Base-by-base conservation (phyloP, 2,888 invertebrate species). In the Rotaria sp. region DNA sequence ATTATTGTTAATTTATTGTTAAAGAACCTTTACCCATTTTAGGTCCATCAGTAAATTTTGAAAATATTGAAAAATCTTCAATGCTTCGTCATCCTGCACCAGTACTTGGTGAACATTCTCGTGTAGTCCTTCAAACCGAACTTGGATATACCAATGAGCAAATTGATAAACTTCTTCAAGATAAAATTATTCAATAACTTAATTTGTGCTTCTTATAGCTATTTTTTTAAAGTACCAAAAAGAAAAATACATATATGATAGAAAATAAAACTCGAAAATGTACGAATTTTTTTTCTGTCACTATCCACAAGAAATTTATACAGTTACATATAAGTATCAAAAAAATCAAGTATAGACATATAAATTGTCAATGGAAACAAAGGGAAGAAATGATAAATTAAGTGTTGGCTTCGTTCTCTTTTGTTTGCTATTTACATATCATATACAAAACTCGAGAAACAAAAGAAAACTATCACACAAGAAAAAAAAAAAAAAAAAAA, bases 71-170 rank as follows among this genome's bases (percentile, higher is more conserved):
- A 80, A 80, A 80, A 45, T 45, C 45, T n/a, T 11, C 41, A 2
- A 80, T 45, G 45, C 15, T 80, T 80, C 80, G 80, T 80, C n/a
- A 45, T 80, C 11, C 80, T n/a, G 8, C 80, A 45, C 80, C 80
- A n/a, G 11, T 80, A 41, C 80, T 80, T 45, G 80, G 80, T 80
- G 80, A 80, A 80, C 80, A 80, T 45, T 45, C 80, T 15, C 26
- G 45, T 38, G n/a, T 45, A 13, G 15, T 80, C n/a, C 80, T 80
- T 80, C 80, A 80, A 45, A 45, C 24, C 15, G 80, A 80, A 80
- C 80, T 80, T 24, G 45, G 45, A 45, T 80, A 45, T 45, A 45
- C 80, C 0, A 3, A 45, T n/a, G 80, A 80, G 15, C 10, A 80
- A 26, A 38, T 80, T 35, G 45, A 45, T n/a, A 67, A 67, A 35